A percentile compares a stretch with the other conserved stretches of the same genome.
phyloP scores from a whole-genome alignment of 2,797 vertebrate genomes.

The Stomatorhinus walkeri region DNA sequence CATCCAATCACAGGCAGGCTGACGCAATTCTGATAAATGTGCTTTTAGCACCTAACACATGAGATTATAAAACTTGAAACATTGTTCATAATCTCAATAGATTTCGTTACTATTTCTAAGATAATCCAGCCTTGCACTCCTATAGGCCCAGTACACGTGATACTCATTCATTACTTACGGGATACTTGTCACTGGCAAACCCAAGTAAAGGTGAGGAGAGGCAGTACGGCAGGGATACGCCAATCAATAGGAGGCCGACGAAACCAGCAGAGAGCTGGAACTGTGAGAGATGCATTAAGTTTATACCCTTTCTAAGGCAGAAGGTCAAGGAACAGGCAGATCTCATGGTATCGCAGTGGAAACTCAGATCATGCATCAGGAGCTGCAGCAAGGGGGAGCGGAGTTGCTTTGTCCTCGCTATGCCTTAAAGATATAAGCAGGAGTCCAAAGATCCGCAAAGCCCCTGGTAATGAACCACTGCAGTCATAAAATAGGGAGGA shows the following conservation, averaged over 20 bases:
- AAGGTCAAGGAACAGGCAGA: neutral
- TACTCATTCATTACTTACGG: neutral
- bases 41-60: neutral
- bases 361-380: neutral
- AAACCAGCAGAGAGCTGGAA: slow-evolving; percentile 71
- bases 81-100: neutral
- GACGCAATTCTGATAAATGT: neutral
- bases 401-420: neutral
- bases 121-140: neutral
- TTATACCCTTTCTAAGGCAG: neutral
- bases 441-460: neutral
- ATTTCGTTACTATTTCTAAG: neutral
- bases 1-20: neutral
- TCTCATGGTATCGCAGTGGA: neutral
- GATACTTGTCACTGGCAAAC: slow-evolving; percentile 71
- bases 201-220: slow-evolving; percentile 80
- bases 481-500: neutral
- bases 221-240: slow-evolving; percentile 75
- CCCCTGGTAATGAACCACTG: neutral
- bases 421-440: neutral
- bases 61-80: neutral
- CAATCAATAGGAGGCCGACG: slow-evolving; percentile 85
- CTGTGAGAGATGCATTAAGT: slow-evolving; percentile 47
- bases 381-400: neutral
- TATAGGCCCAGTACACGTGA: neutral